These are phyloP conservation scores for Phaethon lepturus DNA, from an alignment of 2,113 vertebrate genomes.

Conservation along the genomic window DNA sequence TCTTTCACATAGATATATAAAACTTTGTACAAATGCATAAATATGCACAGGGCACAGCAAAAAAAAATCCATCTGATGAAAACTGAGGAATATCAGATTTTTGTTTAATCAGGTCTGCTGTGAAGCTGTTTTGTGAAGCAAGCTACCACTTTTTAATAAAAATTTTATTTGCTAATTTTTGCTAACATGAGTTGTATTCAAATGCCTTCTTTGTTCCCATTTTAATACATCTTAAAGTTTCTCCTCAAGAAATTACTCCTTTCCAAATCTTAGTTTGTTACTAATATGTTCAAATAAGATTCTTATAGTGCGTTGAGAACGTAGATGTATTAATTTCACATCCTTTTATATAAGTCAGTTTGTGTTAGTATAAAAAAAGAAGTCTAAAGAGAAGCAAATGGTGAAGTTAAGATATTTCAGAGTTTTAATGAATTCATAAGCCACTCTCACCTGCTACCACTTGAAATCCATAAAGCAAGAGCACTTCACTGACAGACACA, in stretches of 20 bases:
- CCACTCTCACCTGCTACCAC: slow-evolving; percentile 32
- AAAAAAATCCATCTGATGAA: neutral
- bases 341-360: neutral
- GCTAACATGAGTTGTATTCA: neutral
- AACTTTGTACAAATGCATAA: neutral
- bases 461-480: neutral
- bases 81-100: neutral
- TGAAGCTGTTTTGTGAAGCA: neutral
- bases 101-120: neutral
- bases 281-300: neutral
- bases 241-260: neutral
- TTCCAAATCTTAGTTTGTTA: neutral
- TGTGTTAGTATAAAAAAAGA: neutral
- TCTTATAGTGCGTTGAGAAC: neutral
- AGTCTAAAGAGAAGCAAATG: neutral
- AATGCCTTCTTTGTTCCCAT: neutral
- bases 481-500: neutral
- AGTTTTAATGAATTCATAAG: slow-evolving; percentile 36
- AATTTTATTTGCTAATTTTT: neutral
- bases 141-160: neutral
- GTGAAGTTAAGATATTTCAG: slow-evolving; percentile 9
- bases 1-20: neutral
- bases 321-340: neutral
- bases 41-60: neutral
- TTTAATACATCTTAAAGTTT: neutral